Percentiles rank a stretch among this genome's conserved stretches.
phyloP scores from a whole-genome alignment of 1,140 invertebrate species.

The Microplitis demolitor region DNA sequence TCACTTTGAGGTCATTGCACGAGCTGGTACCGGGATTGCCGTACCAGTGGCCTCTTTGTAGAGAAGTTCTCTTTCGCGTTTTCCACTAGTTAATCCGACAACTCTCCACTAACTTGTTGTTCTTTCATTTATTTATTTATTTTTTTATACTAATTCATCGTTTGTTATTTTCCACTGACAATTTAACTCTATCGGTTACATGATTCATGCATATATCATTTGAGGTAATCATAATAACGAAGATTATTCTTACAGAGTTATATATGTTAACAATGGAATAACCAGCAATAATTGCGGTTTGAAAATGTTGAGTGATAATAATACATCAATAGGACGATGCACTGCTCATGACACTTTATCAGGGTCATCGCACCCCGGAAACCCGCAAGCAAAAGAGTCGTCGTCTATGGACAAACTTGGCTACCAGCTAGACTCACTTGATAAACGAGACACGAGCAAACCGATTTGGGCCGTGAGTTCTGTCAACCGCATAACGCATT shows the following conservation, averaged over 20 bases:
- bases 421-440: conserved; percentile 1
- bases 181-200: too few species aligned
- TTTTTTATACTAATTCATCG: background rate
- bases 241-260: too few species aligned
- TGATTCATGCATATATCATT: too few species aligned
- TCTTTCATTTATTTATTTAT: background rate
- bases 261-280: too few species aligned
- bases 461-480: conserved; percentile 1
- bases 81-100: background rate
- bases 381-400: background rate
- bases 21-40: conserved; percentile 28
- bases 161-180: background rate
- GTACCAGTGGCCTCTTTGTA: conserved; percentile 28
- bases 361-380: background rate
- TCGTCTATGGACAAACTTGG: background rate
- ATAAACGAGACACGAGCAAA: conserved; percentile 26
- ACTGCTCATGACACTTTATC: background rate
- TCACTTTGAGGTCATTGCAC: conserved; percentile 36
- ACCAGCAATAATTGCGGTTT: too few species aligned
- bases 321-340: background rate
- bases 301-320: background rate
- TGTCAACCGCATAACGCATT: conserved; percentile 1
- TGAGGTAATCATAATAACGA: too few species aligned
- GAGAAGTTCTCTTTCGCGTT: conserved; percentile 9
- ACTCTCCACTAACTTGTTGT: conserved; percentile 3